These are phyloP conservation scores for Lathamus discolor DNA, from an alignment of 2,113 vertebrate species.

Conservation along the genomic window DNA sequence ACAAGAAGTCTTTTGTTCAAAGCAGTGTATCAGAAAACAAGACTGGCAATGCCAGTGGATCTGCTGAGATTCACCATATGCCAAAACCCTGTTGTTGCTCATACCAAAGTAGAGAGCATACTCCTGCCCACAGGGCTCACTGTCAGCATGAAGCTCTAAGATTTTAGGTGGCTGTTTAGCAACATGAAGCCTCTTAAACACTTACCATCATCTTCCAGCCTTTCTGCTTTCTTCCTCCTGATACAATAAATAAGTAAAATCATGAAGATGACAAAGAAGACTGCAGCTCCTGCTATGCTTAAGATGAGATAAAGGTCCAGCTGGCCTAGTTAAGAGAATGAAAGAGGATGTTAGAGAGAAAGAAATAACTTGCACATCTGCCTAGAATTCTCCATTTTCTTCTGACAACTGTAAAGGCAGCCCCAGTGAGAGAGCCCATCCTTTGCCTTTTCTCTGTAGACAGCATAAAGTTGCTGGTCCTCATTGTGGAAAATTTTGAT, in stretches of 20 bases:
- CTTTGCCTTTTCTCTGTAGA: not conserved
- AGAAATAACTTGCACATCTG: not conserved
- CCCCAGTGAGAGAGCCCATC: not conserved
- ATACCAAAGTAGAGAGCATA: not conserved
- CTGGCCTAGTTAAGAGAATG: not conserved
- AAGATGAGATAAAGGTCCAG: slow-evolving; percentile 22
- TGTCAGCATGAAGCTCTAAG: not conserved
- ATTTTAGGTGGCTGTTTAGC: not conserved
- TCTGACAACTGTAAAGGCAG: not conserved
- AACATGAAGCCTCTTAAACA: not conserved
- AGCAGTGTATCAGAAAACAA: not conserved
- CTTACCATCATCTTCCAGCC: slow-evolving; percentile 8
- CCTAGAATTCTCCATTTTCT: not conserved
- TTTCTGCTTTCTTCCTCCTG: slow-evolving; percentile 22
- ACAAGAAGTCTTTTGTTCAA: not conserved
- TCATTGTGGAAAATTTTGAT: not conserved
- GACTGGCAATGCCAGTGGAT: not conserved
- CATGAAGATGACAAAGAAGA: not conserved
- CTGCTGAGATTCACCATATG: not conserved
- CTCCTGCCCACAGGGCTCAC: not conserved
- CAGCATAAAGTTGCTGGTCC: not conserved
- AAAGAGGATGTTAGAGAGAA: not conserved
- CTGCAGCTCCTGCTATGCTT: slow-evolving; percentile 33
- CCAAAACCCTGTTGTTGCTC: not conserved
- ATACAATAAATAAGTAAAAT: slow-evolving; percentile 52